phyloP scores from a whole-genome alignment of 53 echinoderm and acorn worm species.

The Antedon mediterranea region DNA sequence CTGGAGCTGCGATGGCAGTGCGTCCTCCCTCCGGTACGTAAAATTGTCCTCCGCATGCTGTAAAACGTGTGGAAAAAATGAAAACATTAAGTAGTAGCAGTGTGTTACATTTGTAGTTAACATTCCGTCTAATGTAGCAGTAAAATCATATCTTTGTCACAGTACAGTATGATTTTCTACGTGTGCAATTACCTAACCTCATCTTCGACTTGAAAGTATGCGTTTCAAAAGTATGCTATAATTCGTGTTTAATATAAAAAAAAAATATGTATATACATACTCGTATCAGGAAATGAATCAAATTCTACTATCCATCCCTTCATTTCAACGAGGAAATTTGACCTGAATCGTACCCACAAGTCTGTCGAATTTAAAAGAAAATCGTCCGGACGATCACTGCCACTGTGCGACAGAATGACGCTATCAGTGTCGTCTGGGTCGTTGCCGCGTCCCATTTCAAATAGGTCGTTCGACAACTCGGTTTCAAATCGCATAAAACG shows the following conservation, averaged over 20 bases:
- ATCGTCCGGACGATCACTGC: conserved; percentile 27
- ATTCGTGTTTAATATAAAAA: no score
- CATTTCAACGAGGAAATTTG: conserved; percentile 22
- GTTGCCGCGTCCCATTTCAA: conserved; percentile 60
- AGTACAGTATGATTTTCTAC: no score
- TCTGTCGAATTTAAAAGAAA: conserved; percentile 23
- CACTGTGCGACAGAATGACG: conserved; percentile 33
- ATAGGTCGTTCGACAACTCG: conserved; percentile 47
- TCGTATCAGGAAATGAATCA: background rate
- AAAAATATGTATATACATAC: background rate
- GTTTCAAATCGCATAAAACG: conserved; percentile 57
- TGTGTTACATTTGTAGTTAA: no score
- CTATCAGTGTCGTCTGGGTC: conserved; percentile 31
- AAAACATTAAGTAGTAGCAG: no score
- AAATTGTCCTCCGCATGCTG: background rate
- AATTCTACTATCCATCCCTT: background rate
- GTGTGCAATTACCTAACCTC: no score
- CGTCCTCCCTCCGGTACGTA: background rate
- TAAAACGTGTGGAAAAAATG: no score
- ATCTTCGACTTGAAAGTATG: no score
- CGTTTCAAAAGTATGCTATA: no score
- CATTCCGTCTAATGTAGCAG: no score
- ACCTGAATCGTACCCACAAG: conserved; percentile 58
- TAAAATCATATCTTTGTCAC: no score
- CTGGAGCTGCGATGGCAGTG: conserved; percentile 16